Conservation (phyloP, 2,888 invertebrate species). For the Meteorus cinctellus region DNA sequence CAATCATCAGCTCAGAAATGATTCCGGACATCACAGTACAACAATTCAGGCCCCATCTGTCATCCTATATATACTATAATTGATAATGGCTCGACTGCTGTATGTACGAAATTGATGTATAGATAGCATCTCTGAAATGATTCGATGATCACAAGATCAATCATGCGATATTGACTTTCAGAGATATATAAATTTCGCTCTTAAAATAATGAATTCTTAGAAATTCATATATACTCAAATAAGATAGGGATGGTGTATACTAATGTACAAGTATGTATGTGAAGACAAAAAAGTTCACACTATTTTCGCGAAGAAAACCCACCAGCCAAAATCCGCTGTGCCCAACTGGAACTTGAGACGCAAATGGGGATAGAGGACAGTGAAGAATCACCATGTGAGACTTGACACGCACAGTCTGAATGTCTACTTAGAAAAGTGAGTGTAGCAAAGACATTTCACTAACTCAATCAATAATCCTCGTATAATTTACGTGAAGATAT, state of each 20-base stretch:
- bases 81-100: too few species aligned
- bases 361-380: slow-evolving; percentile 54
- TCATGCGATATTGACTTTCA: slow-evolving; percentile 3
- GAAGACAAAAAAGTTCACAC: slow-evolving; percentile 53
- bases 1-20: too few species aligned
- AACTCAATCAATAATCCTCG: not conserved
- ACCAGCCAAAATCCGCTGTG: slow-evolving; percentile 50
- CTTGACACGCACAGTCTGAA: slow-evolving; percentile 51
- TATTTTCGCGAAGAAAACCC: slow-evolving; percentile 53
- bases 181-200: slow-evolving; percentile 12
- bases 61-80: too few species aligned
- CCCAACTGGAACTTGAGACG: slow-evolving; percentile 48
- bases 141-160: not conserved
- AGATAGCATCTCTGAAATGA: too few species aligned
- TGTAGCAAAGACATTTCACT: not conserved
- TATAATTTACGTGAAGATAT: not conserved
- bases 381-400: slow-evolving; percentile 54
- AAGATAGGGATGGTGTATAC: slow-evolving; percentile 5
- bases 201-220: slow-evolving; percentile 23
- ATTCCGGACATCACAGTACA: too few species aligned
- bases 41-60: too few species aligned
- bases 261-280: not conserved
- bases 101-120: too few species aligned
- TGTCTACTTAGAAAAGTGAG: slow-evolving; percentile 34
- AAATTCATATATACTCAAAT: not conserved